A percentile compares a stretch with the other conserved stretches of the same genome.
Evolutionary conservation across 2,113 vertebrate species (phyloP).

Genomic region (Egretta garzetta): DNA sequence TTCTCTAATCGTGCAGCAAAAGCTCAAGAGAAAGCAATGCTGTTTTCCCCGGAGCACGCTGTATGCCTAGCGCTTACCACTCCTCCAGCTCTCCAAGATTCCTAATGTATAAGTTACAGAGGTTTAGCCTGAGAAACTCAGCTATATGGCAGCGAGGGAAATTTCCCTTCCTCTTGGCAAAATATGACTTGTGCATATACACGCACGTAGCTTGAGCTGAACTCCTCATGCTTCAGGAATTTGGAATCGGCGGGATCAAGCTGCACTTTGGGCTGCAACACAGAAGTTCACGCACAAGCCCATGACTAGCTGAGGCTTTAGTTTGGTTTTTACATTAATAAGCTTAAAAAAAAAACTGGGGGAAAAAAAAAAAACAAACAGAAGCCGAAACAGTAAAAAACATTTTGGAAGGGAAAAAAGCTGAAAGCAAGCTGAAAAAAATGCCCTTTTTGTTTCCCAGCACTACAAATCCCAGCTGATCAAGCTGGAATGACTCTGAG

Average conservation of each 20-base stretch:
- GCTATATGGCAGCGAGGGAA: neutral
- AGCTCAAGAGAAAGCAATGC: neutral
- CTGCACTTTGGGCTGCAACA: neutral
- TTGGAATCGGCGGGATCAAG: neutral
- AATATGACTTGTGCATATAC: neutral
- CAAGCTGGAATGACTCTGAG: neutral
- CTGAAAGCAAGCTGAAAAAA: neutral
- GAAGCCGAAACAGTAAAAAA: neutral
- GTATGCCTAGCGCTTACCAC: neutral
- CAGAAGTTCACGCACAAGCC: neutral
- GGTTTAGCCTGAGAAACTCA: constrained; percentile 7
- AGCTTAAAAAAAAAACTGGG: neutral
- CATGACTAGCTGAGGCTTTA: neutral
- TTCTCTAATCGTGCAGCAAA: neutral
- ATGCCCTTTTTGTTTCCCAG: neutral
- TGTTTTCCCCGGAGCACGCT: neutral
- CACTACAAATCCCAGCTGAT: neutral
- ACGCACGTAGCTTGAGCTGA: neutral
- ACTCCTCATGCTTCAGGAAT: constrained; percentile 45
- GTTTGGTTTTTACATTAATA: neutral
- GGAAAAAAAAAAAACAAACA: neutral
- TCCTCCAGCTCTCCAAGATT: neutral
- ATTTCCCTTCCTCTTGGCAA: constrained; percentile 44
- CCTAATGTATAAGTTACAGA: constrained; percentile 42
- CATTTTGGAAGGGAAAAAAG: neutral